A percentile compares a stretch with the other conserved stretches of the same genome.
These are phyloP conservation scores for Chaunax sp. DNA, from an alignment of 2,797 vertebrate genomes.

Conservation along the genomic window DNA sequence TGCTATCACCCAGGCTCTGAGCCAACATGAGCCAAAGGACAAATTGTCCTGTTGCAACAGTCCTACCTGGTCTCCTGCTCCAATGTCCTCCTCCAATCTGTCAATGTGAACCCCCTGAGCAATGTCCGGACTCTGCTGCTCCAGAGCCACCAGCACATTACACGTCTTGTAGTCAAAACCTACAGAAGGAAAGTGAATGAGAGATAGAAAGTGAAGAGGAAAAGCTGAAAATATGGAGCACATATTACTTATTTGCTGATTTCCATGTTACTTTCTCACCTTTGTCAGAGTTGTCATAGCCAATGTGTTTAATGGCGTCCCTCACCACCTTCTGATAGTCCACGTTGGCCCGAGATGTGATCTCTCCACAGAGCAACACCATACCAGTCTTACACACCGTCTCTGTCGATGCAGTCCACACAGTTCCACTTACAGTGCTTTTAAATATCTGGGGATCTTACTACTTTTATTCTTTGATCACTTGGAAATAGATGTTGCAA, in stretches of 20 bases:
- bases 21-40: not conserved
- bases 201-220: not conserved
- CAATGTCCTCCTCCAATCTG: slow-evolving; percentile 93
- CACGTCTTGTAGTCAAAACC: slow-evolving; percentile 99
- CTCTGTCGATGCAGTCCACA: slow-evolving; percentile 80
- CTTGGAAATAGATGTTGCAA: not conserved
- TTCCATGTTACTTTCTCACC: slow-evolving; percentile 75
- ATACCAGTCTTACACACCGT: slow-evolving; percentile 99
- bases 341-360: slow-evolving; percentile 93
- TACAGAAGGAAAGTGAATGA: slow-evolving; percentile 51
- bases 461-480: not conserved
- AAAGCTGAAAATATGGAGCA: not conserved
- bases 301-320: slow-evolving; percentile 93
- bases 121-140: slow-evolving; percentile 98
- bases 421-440: not conserved
- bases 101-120: slow-evolving; percentile 96
- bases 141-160: slow-evolving; percentile 97
- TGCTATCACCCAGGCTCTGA: no score
- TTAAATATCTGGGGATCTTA: not conserved
- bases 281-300: slow-evolving; percentile 98
- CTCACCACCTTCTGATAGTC: slow-evolving; percentile 98
- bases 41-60: not conserved
- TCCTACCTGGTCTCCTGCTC: slow-evolving; percentile 96
- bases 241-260: not conserved
- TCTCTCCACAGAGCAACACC: slow-evolving; percentile 98